These are phyloP conservation scores for Drosophila testacea DNA, from an alignment of 2,888 invertebrate species.

Conservation along the genomic window DNA sequence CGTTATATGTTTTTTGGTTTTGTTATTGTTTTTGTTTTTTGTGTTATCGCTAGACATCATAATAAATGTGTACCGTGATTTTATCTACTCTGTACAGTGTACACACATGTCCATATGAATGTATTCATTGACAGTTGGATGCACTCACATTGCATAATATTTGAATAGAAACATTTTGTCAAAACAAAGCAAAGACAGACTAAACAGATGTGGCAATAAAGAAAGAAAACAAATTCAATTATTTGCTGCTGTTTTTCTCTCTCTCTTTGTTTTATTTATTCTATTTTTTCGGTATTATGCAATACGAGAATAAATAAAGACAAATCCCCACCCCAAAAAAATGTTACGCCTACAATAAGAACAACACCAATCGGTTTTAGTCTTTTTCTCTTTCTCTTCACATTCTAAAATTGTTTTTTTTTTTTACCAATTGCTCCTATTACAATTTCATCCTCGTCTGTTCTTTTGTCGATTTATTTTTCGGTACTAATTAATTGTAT, in stretches of 20 bases:
- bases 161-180: conserved; percentile 40
- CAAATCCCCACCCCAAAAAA: conserved; percentile 24
- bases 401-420: conserved; percentile 34
- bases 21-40: conserved; percentile 2
- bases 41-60: conserved; percentile 28
- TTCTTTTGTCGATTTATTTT: not conserved
- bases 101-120: not conserved
- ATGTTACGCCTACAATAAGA: conserved; percentile 29
- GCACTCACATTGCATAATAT: conserved; percentile 68
- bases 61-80: conserved; percentile 25
- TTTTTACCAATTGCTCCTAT: conserved; percentile 26
- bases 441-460: conserved; percentile 6
- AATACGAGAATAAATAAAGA: conserved; percentile 39
- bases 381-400: conserved; percentile 28
- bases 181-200: conserved; percentile 55
- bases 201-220: conserved; percentile 22
- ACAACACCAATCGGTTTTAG: conserved; percentile 31
- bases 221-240: conserved; percentile 16
- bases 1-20: conserved; percentile 36
- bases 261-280: conserved; percentile 24
- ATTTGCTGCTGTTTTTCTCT: conserved; percentile 11
- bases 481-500: conserved; percentile 28
- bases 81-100: not conserved
- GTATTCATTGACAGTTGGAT: conserved; percentile 13
- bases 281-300: conserved; percentile 58